Evolutionary conservation across 2,888 invertebrate genomes (phyloP).

Genomic region (Aleiodes testaceus): DNA sequence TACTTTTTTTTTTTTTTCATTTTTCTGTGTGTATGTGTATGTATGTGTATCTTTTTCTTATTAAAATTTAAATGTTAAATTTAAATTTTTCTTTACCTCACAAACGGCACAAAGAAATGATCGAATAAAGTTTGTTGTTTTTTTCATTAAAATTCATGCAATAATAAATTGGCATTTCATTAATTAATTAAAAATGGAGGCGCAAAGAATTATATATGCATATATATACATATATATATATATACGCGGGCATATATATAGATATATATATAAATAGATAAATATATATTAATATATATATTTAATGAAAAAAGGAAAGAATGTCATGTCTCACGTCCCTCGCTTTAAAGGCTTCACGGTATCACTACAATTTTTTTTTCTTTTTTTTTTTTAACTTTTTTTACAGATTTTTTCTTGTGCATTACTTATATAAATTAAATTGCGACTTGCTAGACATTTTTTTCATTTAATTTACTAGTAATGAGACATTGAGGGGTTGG

Average conservation of each 20-base stretch:
- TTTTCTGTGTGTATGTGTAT: conserved; percentile 50
- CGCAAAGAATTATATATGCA: conserved; percentile 22
- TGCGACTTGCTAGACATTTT: conserved; percentile 63
- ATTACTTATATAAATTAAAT: conserved; percentile 68
- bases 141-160: conserved; percentile 4
- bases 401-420: conserved; percentile 56
- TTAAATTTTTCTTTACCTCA: conserved; percentile 52
- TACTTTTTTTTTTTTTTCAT: conserved; percentile 45
- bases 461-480: conserved; percentile 57
- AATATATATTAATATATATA: conserved; percentile 41
- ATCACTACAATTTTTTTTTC: conserved; percentile 54
- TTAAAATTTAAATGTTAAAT: conserved; percentile 45
- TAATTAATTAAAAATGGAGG: not conserved
- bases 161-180: conserved; percentile 18
- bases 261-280: no score
- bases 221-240: conserved; percentile 46
- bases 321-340: conserved; percentile 53
- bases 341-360: conserved; percentile 57
- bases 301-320: conserved; percentile 47
- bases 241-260: conserved; percentile 49
- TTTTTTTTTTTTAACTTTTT: conserved; percentile 51
- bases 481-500: conserved; percentile 56
- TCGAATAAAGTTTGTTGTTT: not conserved
- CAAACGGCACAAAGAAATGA: not conserved
- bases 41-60: conserved; percentile 45